A percentile compares a stretch with the other conserved stretches of the same genome.
Conservation (phyloP, 2,113 vertebrate species). For the Scomber scombrus region DNA sequence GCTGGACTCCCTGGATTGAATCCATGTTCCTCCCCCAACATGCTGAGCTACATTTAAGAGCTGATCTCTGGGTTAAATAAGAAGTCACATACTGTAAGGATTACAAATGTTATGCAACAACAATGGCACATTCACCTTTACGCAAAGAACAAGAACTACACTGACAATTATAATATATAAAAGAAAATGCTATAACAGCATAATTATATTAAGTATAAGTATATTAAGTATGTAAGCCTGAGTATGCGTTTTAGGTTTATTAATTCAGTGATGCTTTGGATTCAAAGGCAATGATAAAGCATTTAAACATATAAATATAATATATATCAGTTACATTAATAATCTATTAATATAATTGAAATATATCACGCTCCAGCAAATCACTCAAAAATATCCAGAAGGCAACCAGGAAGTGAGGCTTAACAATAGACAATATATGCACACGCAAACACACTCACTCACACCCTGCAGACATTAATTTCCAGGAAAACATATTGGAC, state of each 20-base stretch:
- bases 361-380: conserved; percentile 11
- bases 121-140: background rate
- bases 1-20: conserved; percentile 12
- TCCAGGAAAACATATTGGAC: background rate
- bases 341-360: conserved; percentile 11
- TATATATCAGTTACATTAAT: conserved; percentile 15
- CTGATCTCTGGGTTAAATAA: conserved; percentile 19
- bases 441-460: background rate
- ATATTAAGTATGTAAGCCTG: background rate
- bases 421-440: background rate
- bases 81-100: conserved; percentile 12
- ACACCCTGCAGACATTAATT: background rate
- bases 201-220: background rate
- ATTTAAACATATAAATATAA: background rate
- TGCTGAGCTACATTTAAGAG: conserved; percentile 9
- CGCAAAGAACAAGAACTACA: background rate
- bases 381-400: conserved; percentile 16
- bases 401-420: background rate
- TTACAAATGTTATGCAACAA: conserved; percentile 12
- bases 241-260: background rate
- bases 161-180: background rate
- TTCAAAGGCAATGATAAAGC: background rate
- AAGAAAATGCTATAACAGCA: background rate
- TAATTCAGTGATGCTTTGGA: background rate
- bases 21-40: conserved; percentile 5